Evolutionary conservation across 2,797 vertebrate genomes (phyloP).

Genomic region (Crocidura indochinensis): DNA sequence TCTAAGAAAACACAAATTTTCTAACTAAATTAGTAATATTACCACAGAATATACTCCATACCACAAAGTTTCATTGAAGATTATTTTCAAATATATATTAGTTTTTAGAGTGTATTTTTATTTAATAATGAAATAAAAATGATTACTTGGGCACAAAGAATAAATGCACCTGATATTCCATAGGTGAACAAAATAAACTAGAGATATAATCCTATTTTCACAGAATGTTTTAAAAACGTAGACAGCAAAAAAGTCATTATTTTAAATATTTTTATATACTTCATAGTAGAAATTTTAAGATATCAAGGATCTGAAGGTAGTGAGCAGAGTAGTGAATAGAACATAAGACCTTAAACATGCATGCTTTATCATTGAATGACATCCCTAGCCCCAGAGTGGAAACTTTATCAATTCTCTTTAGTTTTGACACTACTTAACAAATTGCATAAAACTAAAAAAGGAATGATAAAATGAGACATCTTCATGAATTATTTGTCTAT

Average conservation of each 20-base stretch:
- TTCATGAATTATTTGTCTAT: slow-evolving; percentile 1
- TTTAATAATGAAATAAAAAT: not conserved
- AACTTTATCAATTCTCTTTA: slow-evolving; percentile 19
- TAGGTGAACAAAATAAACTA: not conserved
- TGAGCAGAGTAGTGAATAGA: too few relatives aligned
- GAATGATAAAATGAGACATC: slow-evolving; percentile 4
- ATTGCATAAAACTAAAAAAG: not conserved
- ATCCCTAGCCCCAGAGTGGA: not conserved
- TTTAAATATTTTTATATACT: not conserved
- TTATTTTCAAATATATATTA: not conserved
- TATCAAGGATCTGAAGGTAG: too few relatives aligned
- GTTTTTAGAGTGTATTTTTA: not conserved
- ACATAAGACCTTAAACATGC: too few relatives aligned
- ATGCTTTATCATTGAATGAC: too few relatives aligned
- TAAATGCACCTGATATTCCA: not conserved
- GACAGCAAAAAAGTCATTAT: slow-evolving; percentile 9
- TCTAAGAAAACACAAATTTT: slow-evolving; percentile 29
- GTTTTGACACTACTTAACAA: slow-evolving; percentile 9
- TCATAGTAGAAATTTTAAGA: too few relatives aligned
- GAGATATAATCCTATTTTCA: slow-evolving; percentile 34
- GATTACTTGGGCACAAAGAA: slow-evolving; percentile 8
- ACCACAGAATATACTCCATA: slow-evolving; percentile 2
- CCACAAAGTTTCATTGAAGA: not conserved
- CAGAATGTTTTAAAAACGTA: not conserved
- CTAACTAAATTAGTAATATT: not conserved